These are phyloP conservation scores for Arenaria interpres DNA, from an alignment of 2,113 vertebrate species.

Conservation along the genomic window DNA sequence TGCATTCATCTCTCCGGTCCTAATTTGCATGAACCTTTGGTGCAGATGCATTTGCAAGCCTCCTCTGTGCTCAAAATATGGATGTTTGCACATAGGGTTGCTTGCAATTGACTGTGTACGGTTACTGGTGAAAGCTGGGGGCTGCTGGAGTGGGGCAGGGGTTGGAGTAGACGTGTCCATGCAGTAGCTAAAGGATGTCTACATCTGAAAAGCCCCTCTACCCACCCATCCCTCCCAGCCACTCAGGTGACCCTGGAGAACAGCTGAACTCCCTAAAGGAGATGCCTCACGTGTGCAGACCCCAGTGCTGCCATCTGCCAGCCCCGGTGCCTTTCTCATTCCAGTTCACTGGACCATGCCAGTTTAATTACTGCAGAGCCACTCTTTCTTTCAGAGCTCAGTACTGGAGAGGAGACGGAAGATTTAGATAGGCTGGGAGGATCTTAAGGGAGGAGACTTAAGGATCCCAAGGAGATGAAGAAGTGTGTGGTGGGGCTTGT, in stretches of 20 bases:
- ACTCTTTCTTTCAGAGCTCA: background rate
- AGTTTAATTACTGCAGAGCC: background rate
- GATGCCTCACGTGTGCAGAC: fast-evolving
- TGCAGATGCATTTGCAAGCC: background rate
- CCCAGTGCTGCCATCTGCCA: background rate
- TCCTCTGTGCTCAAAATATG: background rate
- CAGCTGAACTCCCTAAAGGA: background rate
- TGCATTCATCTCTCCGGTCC: background rate
- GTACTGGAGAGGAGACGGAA: background rate
- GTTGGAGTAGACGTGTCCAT: fast-evolving
- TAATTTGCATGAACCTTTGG: background rate
- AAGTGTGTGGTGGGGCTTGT: background rate
- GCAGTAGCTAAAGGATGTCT: background rate
- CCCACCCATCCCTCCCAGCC: background rate
- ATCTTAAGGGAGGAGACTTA: background rate
- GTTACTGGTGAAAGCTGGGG: background rate
- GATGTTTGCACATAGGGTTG: background rate
- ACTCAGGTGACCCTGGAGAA: background rate
- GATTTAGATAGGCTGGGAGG: background rate
- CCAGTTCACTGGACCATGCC: background rate
- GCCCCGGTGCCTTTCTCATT: background rate
- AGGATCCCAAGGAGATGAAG: background rate
- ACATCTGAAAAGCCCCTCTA: background rate
- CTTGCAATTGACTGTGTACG: background rate
- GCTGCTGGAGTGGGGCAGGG: background rate